Evolutionary conservation across 2,888 invertebrate species (phyloP).

Genomic region (Drosophila borealis): DNA sequence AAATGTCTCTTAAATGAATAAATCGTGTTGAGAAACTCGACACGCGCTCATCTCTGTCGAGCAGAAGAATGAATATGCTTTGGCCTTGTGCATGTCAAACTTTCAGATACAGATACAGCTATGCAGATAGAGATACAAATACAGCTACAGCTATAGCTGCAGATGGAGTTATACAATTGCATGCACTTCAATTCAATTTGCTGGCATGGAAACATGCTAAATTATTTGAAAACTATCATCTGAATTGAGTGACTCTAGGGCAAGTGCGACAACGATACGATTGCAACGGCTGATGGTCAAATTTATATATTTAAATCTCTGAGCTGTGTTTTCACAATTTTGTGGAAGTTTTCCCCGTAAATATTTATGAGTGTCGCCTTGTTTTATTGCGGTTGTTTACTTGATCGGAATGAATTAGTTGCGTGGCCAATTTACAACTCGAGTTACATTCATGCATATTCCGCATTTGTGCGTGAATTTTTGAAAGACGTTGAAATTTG

Average conservation of each 20-base stretch:
- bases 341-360: conserved; percentile 12
- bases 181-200: conserved; percentile 67
- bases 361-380: conserved; percentile 26
- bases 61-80: neutral
- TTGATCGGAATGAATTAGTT: neutral
- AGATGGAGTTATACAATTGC: conserved; percentile 17
- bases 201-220: conserved; percentile 62
- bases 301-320: neutral
- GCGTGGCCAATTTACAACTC: too few species aligned
- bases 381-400: neutral
- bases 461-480: too few species aligned
- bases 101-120: conserved; percentile 22
- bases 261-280: neutral
- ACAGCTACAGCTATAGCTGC: conserved; percentile 5
- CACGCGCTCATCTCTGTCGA: conserved; percentile 17
- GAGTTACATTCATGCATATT: too few species aligned
- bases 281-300: conserved; percentile 4
- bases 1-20: too few species aligned
- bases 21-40: neutral
- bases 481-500: too few species aligned
- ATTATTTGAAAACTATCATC: conserved; percentile 61
- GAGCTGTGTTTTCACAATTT: conserved; percentile 30
- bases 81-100: conserved; percentile 25
- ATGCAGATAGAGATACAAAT: neutral
- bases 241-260: conserved; percentile 33